Conservation (phyloP, 2,888 invertebrate genomes). For the Amiota communis region DNA sequence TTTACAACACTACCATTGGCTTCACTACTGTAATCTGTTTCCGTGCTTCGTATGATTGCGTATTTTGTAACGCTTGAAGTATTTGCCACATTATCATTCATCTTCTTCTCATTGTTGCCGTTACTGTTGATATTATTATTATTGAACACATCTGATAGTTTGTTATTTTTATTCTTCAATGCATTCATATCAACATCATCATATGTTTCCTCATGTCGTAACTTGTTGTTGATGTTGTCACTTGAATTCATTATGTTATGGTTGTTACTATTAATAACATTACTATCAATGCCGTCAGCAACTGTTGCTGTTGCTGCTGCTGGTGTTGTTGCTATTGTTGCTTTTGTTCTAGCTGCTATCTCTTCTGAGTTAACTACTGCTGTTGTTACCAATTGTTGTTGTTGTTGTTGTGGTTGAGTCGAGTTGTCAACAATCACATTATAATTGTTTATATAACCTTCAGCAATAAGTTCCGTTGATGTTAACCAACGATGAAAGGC, state of each 20-base stretch:
- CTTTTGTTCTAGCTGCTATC: slow-evolving; percentile 49
- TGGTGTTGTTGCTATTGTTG: slow-evolving; percentile 35
- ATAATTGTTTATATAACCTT: slow-evolving; percentile 49
- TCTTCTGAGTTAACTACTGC: slow-evolving; percentile 44
- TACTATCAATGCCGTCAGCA: slow-evolving; percentile 28
- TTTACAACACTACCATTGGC: slow-evolving; percentile 70
- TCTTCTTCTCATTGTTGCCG: slow-evolving; percentile 39
- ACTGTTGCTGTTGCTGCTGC: slow-evolving; percentile 26
- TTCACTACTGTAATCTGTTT: slow-evolving; percentile 69
- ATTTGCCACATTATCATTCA: slow-evolving; percentile 33
- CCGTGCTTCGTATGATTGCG: slow-evolving; percentile 68
- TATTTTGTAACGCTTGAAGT: slow-evolving; percentile 7
- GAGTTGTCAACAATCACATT: slow-evolving; percentile 51
- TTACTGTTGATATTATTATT: slow-evolving; percentile 49
- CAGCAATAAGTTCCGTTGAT: slow-evolving; percentile 66
- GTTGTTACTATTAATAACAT: slow-evolving; percentile 16
- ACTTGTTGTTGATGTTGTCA: background rate
- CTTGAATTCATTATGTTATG: background rate
- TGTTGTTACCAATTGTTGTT: slow-evolving; percentile 34
- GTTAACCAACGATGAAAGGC: slow-evolving; percentile 70
- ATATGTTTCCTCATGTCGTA: background rate
- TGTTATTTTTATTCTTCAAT: background rate
- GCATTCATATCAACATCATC: slow-evolving; percentile 22
- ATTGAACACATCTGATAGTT: slow-evolving; percentile 29
- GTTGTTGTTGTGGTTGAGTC: slow-evolving; percentile 44